Conservation (phyloP, 2,113 vertebrate species). For the Phoxinus phoxinus region DNA sequence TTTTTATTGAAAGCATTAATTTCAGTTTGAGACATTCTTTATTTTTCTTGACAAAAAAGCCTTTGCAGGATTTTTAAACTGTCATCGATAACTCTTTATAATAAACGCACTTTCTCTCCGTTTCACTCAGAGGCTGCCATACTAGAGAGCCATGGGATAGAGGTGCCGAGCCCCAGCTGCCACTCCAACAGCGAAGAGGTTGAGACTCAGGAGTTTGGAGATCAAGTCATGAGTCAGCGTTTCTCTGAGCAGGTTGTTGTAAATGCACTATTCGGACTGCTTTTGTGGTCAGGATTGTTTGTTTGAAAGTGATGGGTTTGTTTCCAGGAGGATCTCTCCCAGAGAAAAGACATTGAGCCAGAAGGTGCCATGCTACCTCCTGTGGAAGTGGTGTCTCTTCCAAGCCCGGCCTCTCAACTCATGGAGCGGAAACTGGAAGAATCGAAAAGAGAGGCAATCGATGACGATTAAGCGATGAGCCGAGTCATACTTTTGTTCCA, state of each 20-base stretch:
- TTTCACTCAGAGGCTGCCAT: conserved; percentile 81
- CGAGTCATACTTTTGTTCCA: conserved; percentile 36
- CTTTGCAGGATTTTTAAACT: not conserved
- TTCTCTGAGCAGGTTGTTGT: conserved; percentile 67
- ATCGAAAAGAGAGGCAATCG: conserved; percentile 76
- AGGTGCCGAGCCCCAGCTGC: conserved; percentile 82
- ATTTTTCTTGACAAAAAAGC: not conserved
- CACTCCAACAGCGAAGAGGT: conserved; percentile 81
- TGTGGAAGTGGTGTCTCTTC: conserved; percentile 66
- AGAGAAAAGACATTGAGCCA: conserved; percentile 72
- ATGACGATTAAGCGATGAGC: conserved; percentile 75
- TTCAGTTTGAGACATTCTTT: too few relatives aligned
- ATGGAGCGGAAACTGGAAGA: conserved; percentile 72
- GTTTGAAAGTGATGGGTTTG: not conserved
- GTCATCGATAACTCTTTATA: not conserved
- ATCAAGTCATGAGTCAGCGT: conserved; percentile 76
- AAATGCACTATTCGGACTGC: not conserved
- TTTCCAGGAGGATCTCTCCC: conserved; percentile 75
- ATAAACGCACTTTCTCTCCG: not conserved
- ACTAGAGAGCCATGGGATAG: conserved; percentile 83
- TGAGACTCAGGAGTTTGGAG: conserved; percentile 78
- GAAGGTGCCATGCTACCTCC: conserved; percentile 68
- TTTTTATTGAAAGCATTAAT: not conserved
- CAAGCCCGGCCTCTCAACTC: conserved; percentile 70
- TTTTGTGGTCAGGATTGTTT: not conserved